Percentiles rank a stretch among this genome's conserved stretches.
These are phyloP conservation scores for Drosophila subquinaria DNA, from an alignment of 2,888 invertebrate species.

Conservation along the genomic window DNA sequence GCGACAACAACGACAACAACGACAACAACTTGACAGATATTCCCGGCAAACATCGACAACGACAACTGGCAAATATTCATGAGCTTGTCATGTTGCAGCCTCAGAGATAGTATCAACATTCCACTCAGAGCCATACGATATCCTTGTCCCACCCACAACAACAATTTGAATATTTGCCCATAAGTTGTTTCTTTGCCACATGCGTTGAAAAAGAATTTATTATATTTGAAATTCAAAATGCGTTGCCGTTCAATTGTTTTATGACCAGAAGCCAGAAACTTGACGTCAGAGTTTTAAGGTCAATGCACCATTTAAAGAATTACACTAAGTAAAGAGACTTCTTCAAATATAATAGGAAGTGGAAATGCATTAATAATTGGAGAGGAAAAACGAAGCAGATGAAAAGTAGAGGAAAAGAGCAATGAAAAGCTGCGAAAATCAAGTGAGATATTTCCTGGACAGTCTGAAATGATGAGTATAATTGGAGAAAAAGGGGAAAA, in stretches of 20 bases:
- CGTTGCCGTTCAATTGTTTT: constrained; percentile 45
- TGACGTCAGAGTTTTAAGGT: constrained; percentile 25
- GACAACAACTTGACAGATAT: constrained; percentile 48
- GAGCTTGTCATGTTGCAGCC: constrained; percentile 67
- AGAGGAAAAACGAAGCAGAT: not conserved
- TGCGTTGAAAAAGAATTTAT: constrained; percentile 64
- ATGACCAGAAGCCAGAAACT: constrained; percentile 11
- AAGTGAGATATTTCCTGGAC: not conserved
- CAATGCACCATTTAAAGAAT: constrained; percentile 36
- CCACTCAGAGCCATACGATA: not conserved
- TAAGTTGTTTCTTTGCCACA: constrained; percentile 30
- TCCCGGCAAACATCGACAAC: constrained; percentile 50
- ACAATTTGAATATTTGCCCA: constrained; percentile 11
- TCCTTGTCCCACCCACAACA: not conserved
- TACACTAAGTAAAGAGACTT: constrained; percentile 9
- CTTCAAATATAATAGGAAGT: constrained; percentile 27
- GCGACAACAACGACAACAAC: constrained; percentile 43
- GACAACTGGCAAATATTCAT: constrained; percentile 73
- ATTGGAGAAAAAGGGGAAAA: not conserved
- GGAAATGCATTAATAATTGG: constrained; percentile 32
- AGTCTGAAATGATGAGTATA: constrained; percentile 19
- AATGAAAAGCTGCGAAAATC: no score
- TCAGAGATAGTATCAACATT: constrained; percentile 37
- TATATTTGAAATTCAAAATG: constrained; percentile 61
- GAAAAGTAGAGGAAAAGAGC: not conserved